phyloP scores from a whole-genome alignment of 2,113 vertebrate species.

The Oryzias celebensis region DNA sequence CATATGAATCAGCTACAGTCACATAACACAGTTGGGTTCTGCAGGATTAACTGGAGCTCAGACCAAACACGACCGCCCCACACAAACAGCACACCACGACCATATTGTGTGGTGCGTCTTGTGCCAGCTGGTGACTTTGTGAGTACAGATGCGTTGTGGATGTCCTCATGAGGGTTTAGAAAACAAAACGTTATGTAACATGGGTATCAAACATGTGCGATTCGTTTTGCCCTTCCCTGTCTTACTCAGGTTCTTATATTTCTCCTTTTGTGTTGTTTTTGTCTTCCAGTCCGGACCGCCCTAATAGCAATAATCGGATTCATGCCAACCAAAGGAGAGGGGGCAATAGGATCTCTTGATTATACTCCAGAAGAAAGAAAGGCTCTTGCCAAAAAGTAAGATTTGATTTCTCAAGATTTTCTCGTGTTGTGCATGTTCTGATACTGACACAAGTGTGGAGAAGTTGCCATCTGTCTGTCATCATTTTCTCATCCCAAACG shows the following conservation, averaged over 20 bases:
- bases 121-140: constrained; percentile 31
- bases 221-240: constrained; percentile 24
- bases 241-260: constrained; percentile 13
- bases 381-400: constrained; percentile 97
- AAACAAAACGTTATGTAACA: constrained; percentile 63
- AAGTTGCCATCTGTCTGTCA: too few species aligned
- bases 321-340: constrained; percentile 99
- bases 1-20: too few species aligned
- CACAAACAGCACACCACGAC: constrained; percentile 7
- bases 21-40: not conserved
- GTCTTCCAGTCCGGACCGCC: constrained; percentile 90
- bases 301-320: constrained; percentile 98
- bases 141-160: constrained; percentile 9
- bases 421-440: not conserved
- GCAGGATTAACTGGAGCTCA: not conserved
- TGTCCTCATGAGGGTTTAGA: constrained; percentile 36
- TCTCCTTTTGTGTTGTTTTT: constrained; percentile 7
- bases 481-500: too few species aligned
- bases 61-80: constrained; percentile 5
- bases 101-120: constrained; percentile 13
- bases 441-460: not conserved
- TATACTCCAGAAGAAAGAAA: constrained; percentile 95
- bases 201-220: constrained; percentile 4
- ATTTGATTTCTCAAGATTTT: constrained; percentile 29
- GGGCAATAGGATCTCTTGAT: constrained; percentile 97